Conservation (phyloP, 2,888 invertebrate species). For the Plemyria rubiginata region DNA sequence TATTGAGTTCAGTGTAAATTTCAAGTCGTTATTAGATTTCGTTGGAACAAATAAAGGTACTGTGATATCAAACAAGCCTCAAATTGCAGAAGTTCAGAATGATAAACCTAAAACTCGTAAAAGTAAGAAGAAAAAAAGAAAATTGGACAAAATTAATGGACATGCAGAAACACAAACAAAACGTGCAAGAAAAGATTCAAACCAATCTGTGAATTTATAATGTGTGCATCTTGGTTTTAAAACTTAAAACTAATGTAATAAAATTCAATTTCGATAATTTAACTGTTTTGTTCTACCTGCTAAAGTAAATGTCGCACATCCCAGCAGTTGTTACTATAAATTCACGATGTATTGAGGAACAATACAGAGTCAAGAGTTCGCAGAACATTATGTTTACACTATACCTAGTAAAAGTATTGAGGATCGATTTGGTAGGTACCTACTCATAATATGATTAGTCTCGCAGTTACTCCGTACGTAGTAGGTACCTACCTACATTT, state of each 20-base stretch:
- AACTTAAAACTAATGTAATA: constrained; percentile 34
- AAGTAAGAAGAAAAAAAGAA: constrained; percentile 69
- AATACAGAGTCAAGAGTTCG: too few relatives aligned
- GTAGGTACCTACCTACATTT: too few relatives aligned
- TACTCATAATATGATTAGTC: too few relatives aligned
- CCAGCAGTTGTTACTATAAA: too few relatives aligned
- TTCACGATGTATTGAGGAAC: too few relatives aligned
- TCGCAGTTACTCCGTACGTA: too few relatives aligned
- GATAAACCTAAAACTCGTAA: constrained; percentile 52
- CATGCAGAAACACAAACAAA: constrained; percentile 58
- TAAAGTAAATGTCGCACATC: too few relatives aligned
- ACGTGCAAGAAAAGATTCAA: constrained; percentile 54
- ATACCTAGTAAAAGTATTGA: too few relatives aligned
- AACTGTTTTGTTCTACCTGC: not conserved
- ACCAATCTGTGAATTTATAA: constrained; percentile 46
- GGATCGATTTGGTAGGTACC: too few relatives aligned
- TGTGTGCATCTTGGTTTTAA: constrained; percentile 30
- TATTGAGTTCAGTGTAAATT: constrained; percentile 63
- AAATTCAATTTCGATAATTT: constrained; percentile 23
- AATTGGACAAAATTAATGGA: constrained; percentile 60
- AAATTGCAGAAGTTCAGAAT: constrained; percentile 43
- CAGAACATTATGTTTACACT: too few relatives aligned
- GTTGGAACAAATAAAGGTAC: constrained; percentile 60
- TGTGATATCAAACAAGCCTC: constrained; percentile 53
- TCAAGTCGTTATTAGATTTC: constrained; percentile 57